Percentiles rank a stretch among this genome's conserved stretches.
Evolutionary conservation across 1,140 invertebrate species (phyloP).

Genomic region (Ectropis grisescens): DNA sequence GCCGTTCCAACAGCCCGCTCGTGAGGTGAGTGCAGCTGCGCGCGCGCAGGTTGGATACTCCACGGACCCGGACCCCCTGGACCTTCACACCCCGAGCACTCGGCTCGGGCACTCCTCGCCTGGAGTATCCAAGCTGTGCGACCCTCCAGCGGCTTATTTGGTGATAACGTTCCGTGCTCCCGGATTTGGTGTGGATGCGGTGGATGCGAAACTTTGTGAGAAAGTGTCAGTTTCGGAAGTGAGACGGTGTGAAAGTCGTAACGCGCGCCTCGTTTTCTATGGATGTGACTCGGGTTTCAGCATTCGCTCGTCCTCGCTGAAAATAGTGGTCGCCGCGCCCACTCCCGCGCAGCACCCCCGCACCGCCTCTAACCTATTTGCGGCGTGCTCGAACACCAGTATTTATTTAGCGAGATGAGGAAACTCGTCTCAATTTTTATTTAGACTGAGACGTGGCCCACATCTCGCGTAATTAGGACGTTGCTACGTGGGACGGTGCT

Average conservation of each 20-base stretch:
- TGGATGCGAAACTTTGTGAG: neutral
- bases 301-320: constrained; percentile 50
- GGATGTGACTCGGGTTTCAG: constrained; percentile 57
- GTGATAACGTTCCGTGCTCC: constrained; percentile 12
- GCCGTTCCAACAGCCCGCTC: constrained; percentile 60
- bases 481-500: no score
- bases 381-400: constrained; percentile 43
- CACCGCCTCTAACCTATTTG: constrained; percentile 46
- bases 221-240: constrained; percentile 5
- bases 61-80: constrained; percentile 13
- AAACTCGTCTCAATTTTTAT: constrained; percentile 55
- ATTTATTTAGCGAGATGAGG: constrained; percentile 64
- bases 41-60: constrained; percentile 35
- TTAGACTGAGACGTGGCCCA: constrained; percentile 44
- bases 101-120: constrained; percentile 17
- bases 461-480: constrained; percentile 47
- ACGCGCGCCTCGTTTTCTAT: constrained; percentile 16
- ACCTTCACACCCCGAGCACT: constrained; percentile 4
- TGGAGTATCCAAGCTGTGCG: constrained; percentile 43
- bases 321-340: constrained; percentile 45
- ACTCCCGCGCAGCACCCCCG: constrained; percentile 20
- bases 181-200: no score
- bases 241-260: constrained; percentile 10
- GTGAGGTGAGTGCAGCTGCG: constrained; percentile 54
- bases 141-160: constrained; percentile 13